Conservation (phyloP, 2,888 invertebrate genomes). For the Heteromyza rotundicornis region DNA sequence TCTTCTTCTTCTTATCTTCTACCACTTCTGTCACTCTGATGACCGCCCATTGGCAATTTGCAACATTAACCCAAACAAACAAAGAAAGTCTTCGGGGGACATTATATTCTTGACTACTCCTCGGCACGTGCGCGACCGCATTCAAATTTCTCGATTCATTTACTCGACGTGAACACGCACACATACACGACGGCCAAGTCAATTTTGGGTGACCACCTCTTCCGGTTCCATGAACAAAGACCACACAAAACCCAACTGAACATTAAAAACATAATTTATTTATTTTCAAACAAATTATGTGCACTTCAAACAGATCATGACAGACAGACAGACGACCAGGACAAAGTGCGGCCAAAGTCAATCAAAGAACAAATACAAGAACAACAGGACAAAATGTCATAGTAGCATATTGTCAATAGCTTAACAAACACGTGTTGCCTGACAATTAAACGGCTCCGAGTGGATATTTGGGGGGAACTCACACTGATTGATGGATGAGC, state of each 20-base stretch:
- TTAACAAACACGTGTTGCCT: slow-evolving; percentile 31
- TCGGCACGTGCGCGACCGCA: not conserved
- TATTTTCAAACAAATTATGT: not conserved
- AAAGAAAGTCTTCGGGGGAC: too few species aligned
- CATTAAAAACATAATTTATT: too few species aligned
- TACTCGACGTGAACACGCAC: not conserved
- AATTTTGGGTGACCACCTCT: slow-evolving; percentile 31
- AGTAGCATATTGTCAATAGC: slow-evolving; percentile 23
- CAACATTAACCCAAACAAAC: too few species aligned
- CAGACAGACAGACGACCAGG: slow-evolving; percentile 16
- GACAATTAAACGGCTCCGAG: slow-evolving; percentile 26
- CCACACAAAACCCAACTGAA: not conserved
- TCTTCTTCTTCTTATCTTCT: too few species aligned
- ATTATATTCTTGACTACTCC: too few species aligned
- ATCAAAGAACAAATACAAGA: slow-evolving; percentile 2
- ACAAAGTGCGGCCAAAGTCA: slow-evolving; percentile 8
- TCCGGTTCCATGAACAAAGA: slow-evolving; percentile 21
- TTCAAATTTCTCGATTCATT: not conserved
- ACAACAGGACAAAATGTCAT: not conserved
- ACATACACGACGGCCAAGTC: slow-evolving; percentile 19
- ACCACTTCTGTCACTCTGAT: too few species aligned
- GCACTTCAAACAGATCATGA: not conserved
- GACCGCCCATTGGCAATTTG: too few species aligned
- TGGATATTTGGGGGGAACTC: not conserved
- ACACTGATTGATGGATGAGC: slow-evolving; percentile 30